Evolutionary conservation across 2,888 invertebrate genomes (phyloP).

Genomic region (Operophtera brumata): DNA sequence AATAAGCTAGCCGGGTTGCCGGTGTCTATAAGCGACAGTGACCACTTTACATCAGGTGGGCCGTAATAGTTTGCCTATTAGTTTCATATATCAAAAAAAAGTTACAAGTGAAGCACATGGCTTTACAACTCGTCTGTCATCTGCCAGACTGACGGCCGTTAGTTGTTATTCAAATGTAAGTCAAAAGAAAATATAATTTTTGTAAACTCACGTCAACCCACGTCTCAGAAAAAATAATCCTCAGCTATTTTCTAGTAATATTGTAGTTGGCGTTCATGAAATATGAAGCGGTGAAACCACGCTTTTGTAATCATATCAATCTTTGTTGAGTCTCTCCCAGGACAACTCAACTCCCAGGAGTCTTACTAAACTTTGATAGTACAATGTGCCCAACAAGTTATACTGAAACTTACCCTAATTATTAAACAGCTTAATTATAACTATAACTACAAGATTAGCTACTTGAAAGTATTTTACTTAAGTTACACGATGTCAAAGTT

Average conservation of each 20-base stretch:
- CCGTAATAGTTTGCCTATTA: no score
- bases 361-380: slow-evolving; percentile 20
- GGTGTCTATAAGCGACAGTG: no score
- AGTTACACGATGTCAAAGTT: no score
- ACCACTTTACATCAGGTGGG: no score
- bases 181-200: neutral
- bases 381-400: slow-evolving; percentile 7
- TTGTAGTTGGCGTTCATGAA: slow-evolving; percentile 1
- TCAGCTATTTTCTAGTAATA: slow-evolving; percentile 3
- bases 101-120: no score
- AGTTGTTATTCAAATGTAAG: neutral
- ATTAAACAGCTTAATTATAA: neutral
- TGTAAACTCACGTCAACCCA: slow-evolving; percentile 5
- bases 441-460: neutral
- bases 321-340: slow-evolving; percentile 23
- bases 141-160: no score
- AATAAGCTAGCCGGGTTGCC: no score
- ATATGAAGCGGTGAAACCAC: slow-evolving; percentile 18
- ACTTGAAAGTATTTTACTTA: no score
- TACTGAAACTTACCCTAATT: neutral
- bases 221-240: neutral
- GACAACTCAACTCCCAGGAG: slow-evolving; percentile 14
- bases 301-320: slow-evolving; percentile 26
- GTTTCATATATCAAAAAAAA: no score
- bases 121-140: no score